These are phyloP conservation scores for Hemichromis elongatus DNA, from an alignment of 2,113 vertebrate species.

Conservation along the genomic window DNA sequence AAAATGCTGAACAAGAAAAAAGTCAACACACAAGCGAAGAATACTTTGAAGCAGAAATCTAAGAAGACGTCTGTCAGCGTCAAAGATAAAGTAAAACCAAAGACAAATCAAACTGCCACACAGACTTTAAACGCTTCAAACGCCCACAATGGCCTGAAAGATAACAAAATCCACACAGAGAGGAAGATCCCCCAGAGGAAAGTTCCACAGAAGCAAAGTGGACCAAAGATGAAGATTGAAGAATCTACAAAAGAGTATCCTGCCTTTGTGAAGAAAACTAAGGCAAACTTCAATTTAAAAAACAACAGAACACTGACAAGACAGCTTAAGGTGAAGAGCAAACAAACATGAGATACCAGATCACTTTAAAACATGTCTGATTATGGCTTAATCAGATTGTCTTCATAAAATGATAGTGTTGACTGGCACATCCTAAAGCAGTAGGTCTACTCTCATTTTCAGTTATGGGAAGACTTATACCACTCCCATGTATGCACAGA, in stretches of 20 bases:
- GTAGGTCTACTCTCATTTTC: not conserved
- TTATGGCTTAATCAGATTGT: not conserved
- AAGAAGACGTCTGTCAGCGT: not conserved
- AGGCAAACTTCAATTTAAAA: not conserved
- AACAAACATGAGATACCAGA: not conserved
- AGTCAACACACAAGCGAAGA: not conserved
- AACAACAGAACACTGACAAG: not conserved
- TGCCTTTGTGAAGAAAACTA: not conserved
- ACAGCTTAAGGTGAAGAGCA: not conserved
- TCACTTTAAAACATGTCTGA: not conserved
- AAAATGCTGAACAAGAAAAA: slow-evolving; percentile 9
- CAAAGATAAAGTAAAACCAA: not conserved
- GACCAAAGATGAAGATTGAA: not conserved
- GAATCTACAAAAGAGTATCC: not conserved
- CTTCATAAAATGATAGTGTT: not conserved
- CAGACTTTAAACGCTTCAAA: not conserved
- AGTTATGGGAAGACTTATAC: not conserved
- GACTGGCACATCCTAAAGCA: not conserved
- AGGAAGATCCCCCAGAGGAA: not conserved
- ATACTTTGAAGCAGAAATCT: not conserved
- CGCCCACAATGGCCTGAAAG: not conserved
- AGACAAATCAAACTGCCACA: not conserved
- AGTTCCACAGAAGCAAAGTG: not conserved
- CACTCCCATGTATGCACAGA: not conserved
- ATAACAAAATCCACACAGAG: not conserved